Percentiles rank a stretch among this genome's conserved stretches.
Evolutionary conservation across 2,797 vertebrate species (phyloP).

Genomic region (Astyanax mexicanus): DNA sequence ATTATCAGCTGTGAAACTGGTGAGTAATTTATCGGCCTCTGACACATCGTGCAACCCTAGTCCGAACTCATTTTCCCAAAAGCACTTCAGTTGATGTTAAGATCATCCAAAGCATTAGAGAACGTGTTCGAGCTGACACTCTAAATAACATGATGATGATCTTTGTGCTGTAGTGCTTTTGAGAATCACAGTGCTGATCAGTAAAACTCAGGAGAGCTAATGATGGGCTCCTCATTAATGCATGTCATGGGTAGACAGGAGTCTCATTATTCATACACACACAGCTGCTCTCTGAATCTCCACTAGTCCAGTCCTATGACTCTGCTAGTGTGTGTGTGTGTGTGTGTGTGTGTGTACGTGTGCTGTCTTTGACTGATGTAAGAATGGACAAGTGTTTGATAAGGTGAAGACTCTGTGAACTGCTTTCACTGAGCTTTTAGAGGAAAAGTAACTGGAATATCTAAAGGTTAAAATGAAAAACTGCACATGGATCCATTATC

Average conservation of each 20-base stretch:
- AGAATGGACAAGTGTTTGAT: conserved; percentile 3
- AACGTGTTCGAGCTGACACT: neutral
- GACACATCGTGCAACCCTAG: neutral
- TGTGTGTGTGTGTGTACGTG: too few relatives aligned
- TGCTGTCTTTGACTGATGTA: neutral
- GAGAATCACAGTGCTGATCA: neutral
- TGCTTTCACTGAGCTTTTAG: neutral
- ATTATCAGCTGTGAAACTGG: neutral
- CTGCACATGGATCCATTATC: neutral
- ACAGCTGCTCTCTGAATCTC: conserved; percentile 11
- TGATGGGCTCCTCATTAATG: neutral
- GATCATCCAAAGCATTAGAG: neutral
- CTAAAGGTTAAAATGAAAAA: neutral
- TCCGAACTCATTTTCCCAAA: conserved; percentile 9
- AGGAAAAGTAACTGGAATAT: neutral
- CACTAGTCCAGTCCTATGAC: neutral
- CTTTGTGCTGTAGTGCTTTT: neutral
- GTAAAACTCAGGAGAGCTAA: neutral
- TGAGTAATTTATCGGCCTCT: neutral
- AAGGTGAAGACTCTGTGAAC: neutral
- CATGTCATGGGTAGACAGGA: neutral
- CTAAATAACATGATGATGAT: neutral
- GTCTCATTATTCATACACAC: conserved; percentile 23
- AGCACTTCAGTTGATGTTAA: neutral
- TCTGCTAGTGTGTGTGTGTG: conserved; percentile 9